A percentile compares a stretch with the other conserved stretches of the same genome.
These are phyloP conservation scores for Paralichthys olivaceus DNA, from an alignment of 2,113 vertebrate genomes.

Conservation along the genomic window DNA sequence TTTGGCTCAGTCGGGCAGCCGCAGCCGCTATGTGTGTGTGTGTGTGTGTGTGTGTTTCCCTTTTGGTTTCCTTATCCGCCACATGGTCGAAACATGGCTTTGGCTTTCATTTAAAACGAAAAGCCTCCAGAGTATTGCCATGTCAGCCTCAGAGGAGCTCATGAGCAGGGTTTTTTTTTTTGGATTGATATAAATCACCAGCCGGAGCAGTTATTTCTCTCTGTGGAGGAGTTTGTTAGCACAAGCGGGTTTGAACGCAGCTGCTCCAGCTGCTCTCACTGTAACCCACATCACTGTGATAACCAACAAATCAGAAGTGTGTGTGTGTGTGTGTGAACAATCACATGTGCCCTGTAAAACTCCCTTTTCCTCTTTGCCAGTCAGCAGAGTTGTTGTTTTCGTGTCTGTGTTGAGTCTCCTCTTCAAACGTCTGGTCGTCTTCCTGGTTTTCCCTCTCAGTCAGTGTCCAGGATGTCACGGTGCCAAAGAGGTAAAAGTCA, in stretches of 20 bases:
- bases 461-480: conserved; percentile 28
- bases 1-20: conserved; percentile 59
- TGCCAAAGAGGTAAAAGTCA: not conserved
- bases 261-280: conserved; percentile 22
- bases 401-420: conserved; percentile 60
- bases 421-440: conserved; percentile 64
- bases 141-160: conserved; percentile 38
- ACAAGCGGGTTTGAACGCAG: conserved; percentile 36
- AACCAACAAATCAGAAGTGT: conserved; percentile 2
- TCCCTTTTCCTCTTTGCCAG: conserved; percentile 36
- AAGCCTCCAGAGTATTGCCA: conserved; percentile 41
- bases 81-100: conserved; percentile 58
- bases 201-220: conserved; percentile 24
- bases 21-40: conserved; percentile 9
- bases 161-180: conserved; percentile 31
- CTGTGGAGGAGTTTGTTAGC: conserved; percentile 35
- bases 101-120: conserved; percentile 59
- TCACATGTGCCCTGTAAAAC: conserved; percentile 27
- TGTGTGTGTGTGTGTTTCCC: conserved; percentile 37
- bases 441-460: conserved; percentile 55
- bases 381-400: conserved; percentile 44
- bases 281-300: conserved; percentile 30
- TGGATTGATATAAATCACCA: conserved; percentile 47
- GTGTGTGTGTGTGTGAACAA: conserved; percentile 19
- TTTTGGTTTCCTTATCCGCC: conserved; percentile 54